Percentiles rank a stretch among this genome's conserved stretches.
Evolutionary conservation across 92 coral and sea anemone species (phyloP).

Genomic region (Palythoa caribaeorum): DNA sequence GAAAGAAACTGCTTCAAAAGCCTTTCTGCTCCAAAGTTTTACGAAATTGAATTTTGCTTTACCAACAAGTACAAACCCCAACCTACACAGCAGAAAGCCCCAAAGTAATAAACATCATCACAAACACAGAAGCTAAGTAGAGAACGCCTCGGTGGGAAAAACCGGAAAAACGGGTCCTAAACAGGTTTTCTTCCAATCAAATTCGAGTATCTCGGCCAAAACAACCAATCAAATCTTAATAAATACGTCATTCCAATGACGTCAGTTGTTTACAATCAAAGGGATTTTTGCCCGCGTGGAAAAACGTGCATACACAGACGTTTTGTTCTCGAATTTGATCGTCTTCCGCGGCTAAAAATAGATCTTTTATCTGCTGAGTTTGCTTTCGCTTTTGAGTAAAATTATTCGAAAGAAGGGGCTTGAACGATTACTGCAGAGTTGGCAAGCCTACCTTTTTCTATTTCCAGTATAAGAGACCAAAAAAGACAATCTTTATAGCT

Average conservation of each 20-base stretch:
- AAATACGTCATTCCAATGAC: constrained; percentile 61
- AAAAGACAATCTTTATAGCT: not conserved
- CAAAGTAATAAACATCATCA: constrained; percentile 63
- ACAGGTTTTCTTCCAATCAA: constrained; percentile 71
- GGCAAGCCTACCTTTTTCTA: not conserved
- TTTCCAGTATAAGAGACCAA: not conserved
- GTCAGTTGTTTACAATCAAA: constrained; percentile 41
- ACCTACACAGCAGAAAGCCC: not conserved
- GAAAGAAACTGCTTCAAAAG: constrained; percentile 37
- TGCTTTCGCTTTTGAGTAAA: no score
- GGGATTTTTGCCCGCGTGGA: not conserved
- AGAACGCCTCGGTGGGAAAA: constrained; percentile 51
- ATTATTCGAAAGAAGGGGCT: not conserved
- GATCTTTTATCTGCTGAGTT: not conserved
- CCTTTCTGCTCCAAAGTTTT: not conserved
- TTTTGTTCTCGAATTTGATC: not conserved
- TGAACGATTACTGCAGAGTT: not conserved
- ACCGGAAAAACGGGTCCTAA: constrained; percentile 71
- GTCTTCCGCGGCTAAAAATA: not conserved
- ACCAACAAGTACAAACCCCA: not conserved
- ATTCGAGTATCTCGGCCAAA: constrained; percentile 26
- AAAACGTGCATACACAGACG: not conserved
- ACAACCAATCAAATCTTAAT: constrained; percentile 56
- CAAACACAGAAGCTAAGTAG: constrained; percentile 57
- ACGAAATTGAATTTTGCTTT: not conserved